Evolutionary conservation across 2,113 vertebrate genomes (phyloP).

Genomic region (Paramormyrops kingsleyae): DNA sequence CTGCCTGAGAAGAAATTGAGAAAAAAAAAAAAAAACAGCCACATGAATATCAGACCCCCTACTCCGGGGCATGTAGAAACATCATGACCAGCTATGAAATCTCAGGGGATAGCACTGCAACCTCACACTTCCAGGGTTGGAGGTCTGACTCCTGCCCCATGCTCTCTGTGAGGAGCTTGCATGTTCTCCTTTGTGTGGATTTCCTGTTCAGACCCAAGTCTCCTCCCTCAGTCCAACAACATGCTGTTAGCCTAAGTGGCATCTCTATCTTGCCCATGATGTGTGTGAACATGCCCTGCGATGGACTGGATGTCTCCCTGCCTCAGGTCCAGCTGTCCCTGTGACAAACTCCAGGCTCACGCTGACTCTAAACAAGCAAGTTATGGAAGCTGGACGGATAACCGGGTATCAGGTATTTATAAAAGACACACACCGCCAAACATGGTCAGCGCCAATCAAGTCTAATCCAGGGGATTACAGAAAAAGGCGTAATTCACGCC

Average conservation of each 20-base stretch:
- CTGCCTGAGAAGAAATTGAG: constrained; percentile 42
- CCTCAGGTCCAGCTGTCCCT: not conserved
- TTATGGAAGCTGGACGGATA: not conserved
- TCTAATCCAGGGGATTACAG: not conserved
- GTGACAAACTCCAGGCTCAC: not conserved
- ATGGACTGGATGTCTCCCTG: not conserved
- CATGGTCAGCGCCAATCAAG: not conserved
- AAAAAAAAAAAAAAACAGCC: constrained; percentile 8
- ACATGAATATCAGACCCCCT: not conserved
- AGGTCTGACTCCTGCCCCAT: not conserved
- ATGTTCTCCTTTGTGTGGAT: not conserved
- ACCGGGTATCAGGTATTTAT: not conserved
- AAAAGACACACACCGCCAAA: not conserved
- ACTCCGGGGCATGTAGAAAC: not conserved
- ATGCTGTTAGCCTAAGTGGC: not conserved
- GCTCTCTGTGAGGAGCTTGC: not conserved
- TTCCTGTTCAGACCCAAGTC: not conserved
- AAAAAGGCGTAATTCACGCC: not conserved
- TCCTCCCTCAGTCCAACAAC: not conserved
- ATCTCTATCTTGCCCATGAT: not conserved
- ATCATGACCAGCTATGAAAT: not conserved
- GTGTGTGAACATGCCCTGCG: not conserved
- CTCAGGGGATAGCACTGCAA: not conserved
- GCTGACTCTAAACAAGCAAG: not conserved
- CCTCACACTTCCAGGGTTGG: not conserved